Percentiles rank a stretch among this genome's conserved stretches.
phyloP scores from a whole-genome alignment of 1,140 invertebrate species.

The Zaprionus davidi region DNA sequence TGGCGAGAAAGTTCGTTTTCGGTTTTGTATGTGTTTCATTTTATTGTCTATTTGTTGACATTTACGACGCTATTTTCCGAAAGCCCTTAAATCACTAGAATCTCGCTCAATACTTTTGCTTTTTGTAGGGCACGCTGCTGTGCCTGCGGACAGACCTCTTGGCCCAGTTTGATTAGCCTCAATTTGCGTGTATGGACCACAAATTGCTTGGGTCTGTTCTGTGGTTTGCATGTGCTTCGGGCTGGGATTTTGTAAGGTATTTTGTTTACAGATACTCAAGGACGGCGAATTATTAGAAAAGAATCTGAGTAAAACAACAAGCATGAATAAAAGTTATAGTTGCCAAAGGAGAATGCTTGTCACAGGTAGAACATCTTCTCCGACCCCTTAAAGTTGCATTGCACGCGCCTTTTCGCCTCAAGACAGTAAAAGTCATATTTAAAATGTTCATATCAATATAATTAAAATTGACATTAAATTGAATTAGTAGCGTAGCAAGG shows the following conservation, averaged over 20 bases:
- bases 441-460: too few species aligned
- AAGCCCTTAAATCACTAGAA: constrained; percentile 61
- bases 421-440: too few species aligned
- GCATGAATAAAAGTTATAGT: too few species aligned
- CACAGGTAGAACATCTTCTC: too few species aligned
- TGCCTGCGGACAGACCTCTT: constrained; percentile 7
- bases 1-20: constrained; percentile 25
- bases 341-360: too few species aligned
- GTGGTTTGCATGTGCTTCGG: constrained; percentile 7
- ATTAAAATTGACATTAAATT: background rate
- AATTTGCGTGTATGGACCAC: constrained; percentile 50
- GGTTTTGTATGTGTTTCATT: constrained; percentile 14
- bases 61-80: constrained; percentile 73
- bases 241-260: background rate
- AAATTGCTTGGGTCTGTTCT: constrained; percentile 32
- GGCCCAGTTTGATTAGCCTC: constrained; percentile 75
- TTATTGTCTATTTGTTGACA: constrained; percentile 70
- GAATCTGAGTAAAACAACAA: too few species aligned
- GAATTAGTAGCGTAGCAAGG: background rate
- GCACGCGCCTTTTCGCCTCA: too few species aligned
- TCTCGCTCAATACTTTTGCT: constrained; percentile 50
- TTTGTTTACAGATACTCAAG: too few species aligned
- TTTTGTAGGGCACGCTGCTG: background rate
- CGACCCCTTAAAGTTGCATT: too few species aligned
- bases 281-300: too few species aligned